These are phyloP conservation scores for Coendou prehensilis DNA, from an alignment of 2,797 vertebrate species.

Conservation along the genomic window DNA sequence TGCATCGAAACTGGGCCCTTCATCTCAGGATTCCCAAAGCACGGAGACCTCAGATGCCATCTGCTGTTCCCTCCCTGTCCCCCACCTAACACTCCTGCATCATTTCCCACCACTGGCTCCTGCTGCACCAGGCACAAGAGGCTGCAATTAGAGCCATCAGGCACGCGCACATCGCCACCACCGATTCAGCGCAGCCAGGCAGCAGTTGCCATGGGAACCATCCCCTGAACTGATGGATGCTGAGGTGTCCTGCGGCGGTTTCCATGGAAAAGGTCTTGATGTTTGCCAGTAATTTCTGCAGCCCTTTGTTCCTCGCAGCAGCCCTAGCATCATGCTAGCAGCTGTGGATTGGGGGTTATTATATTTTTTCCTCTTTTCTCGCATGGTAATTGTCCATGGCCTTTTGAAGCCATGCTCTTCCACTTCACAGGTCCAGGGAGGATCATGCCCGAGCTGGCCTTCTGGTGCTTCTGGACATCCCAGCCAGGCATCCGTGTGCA, in stretches of 20 bases:
- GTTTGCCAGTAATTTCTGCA: conserved; percentile 29
- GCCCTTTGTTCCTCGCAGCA: conserved; percentile 62
- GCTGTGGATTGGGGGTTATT: background rate
- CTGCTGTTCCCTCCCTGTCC: background rate
- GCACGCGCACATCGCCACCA: background rate
- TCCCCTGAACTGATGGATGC: conserved; percentile 51
- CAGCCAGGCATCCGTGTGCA: background rate
- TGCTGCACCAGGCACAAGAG: background rate
- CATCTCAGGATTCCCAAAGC: background rate
- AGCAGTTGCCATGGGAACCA: conserved; percentile 76
- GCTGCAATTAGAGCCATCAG: conserved; percentile 41
- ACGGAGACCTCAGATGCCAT: background rate
- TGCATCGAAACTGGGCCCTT: background rate
- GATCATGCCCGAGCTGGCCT: background rate
- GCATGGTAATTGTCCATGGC: background rate
- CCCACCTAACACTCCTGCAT: background rate
- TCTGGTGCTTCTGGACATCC: background rate
- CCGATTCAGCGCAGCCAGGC: background rate
- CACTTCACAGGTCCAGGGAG: background rate
- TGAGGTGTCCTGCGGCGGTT: conserved; percentile 62
- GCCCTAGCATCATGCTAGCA: background rate
- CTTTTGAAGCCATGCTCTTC: conserved; percentile 44
- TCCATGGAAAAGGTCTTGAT: conserved; percentile 76
- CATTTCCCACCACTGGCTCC: conserved; percentile 6
- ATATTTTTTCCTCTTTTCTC: background rate